These are phyloP conservation scores for Mastomys coucha DNA, from an alignment of 2,113 vertebrate species.

Conservation along the genomic window DNA sequence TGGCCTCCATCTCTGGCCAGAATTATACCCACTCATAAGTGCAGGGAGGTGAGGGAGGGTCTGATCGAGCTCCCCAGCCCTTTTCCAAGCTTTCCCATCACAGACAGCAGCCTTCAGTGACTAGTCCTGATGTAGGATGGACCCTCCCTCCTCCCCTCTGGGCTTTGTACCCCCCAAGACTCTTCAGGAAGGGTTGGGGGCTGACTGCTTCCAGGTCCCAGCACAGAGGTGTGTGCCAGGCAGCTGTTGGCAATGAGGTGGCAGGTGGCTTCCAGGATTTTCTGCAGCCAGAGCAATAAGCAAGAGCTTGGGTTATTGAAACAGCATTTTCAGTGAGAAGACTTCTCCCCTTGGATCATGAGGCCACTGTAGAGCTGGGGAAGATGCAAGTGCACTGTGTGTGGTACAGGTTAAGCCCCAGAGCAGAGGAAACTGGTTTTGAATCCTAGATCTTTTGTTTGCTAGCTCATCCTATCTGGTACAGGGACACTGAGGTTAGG, in stretches of 20 bases:
- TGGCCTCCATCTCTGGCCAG: background rate
- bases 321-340: background rate
- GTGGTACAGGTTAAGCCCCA: background rate
- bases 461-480: background rate
- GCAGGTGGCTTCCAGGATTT: background rate
- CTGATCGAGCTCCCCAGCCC: background rate
- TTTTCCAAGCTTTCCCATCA: background rate
- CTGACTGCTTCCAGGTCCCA: no score
- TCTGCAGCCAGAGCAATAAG: background rate
- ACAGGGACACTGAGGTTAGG: background rate
- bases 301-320: background rate
- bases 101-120: accelerated
- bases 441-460: background rate
- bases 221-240: background rate
- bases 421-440: background rate
- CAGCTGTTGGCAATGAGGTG: background rate
- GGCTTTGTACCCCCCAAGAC: background rate
- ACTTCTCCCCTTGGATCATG: background rate
- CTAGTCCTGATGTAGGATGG: background rate
- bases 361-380: background rate
- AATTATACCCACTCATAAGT: background rate
- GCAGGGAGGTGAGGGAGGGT: accelerated
- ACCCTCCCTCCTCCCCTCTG: background rate
- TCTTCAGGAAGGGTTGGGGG: background rate
- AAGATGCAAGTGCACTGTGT: background rate